Percentiles rank a stretch among this genome's conserved stretches.
phyloP scores from a whole-genome alignment of 2,888 invertebrate species.

The Serripes groenlandicus region DNA sequence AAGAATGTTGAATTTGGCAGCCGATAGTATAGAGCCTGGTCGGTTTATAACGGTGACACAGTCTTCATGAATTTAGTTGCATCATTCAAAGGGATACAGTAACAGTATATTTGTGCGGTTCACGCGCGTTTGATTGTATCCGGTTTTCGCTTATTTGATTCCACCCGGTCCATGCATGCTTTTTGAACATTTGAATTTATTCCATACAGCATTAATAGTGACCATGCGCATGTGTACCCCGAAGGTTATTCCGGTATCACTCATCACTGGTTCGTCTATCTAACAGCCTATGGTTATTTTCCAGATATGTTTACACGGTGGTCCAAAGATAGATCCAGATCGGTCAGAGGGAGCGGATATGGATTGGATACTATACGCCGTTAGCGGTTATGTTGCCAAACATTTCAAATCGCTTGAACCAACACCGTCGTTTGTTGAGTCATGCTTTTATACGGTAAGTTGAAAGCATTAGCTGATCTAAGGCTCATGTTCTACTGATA shows the following conservation, averaged over 20 bases:
- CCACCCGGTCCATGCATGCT: background rate
- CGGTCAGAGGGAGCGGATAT: slow-evolving; percentile 71
- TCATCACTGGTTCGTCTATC: no score
- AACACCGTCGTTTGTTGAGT: slow-evolving; percentile 80
- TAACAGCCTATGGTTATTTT: no score
- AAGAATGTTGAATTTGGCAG: background rate
- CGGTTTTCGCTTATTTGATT: background rate
- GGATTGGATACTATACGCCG: slow-evolving; percentile 63
- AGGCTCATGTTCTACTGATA: no score
- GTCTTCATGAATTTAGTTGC: background rate
- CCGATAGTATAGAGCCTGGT: background rate
- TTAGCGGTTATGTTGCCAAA: slow-evolving; percentile 73
- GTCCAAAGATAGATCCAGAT: slow-evolving; percentile 80
- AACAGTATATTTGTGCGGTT: background rate
- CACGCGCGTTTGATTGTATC: background rate
- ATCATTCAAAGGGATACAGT: no score
- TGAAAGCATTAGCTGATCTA: no score
- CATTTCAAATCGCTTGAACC: slow-evolving; percentile 79
- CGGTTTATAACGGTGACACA: background rate
- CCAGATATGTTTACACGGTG: slow-evolving; percentile 81
- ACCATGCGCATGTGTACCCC: background rate
- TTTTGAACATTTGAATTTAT: background rate
- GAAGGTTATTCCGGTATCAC: no score
- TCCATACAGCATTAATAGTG: background rate
- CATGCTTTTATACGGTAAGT: slow-evolving; percentile 86